A percentile compares a stretch with the other conserved stretches of the same genome.
phyloP scores from a whole-genome alignment of 1,140 invertebrate species.

The Pseudoatta argentina region DNA sequence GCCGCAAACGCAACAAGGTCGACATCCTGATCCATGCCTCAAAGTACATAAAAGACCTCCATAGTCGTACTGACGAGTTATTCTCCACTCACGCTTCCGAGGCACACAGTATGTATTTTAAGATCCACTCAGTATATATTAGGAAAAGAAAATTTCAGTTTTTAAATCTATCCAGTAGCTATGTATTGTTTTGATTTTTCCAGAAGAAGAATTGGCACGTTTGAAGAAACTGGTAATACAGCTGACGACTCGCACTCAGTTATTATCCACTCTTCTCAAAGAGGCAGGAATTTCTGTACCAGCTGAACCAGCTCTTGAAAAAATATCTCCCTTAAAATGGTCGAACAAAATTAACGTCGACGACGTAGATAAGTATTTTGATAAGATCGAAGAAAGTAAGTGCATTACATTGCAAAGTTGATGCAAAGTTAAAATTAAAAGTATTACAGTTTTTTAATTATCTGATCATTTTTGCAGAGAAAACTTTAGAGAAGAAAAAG shows the following conservation, averaged over 20 bases:
- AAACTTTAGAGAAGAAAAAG: slow-evolving; percentile 73
- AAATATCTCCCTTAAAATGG: slow-evolving; percentile 85
- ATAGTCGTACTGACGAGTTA: slow-evolving; percentile 83
- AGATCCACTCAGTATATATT: too few relatives aligned
- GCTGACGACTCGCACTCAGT: slow-evolving; percentile 83
- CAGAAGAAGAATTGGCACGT: slow-evolving; percentile 84
- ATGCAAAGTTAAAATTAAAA: background rate
- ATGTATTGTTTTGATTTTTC: slow-evolving; percentile 50
- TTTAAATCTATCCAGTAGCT: background rate
- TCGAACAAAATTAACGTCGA: slow-evolving; percentile 85
- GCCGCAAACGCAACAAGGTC: slow-evolving; percentile 85
- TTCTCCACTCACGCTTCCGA: slow-evolving; percentile 82
- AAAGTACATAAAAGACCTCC: slow-evolving; percentile 86
- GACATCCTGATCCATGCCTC: slow-evolving; percentile 86
- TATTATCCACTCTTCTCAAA: slow-evolving; percentile 82
- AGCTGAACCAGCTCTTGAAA: slow-evolving; percentile 84
- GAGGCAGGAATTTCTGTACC: slow-evolving; percentile 85
- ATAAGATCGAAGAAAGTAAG: slow-evolving; percentile 78
- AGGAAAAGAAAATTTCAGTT: background rate
- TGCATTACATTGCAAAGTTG: background rate
- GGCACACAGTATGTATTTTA: slow-evolving; percentile 74
- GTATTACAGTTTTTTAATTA: background rate
- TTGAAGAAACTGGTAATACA: slow-evolving; percentile 83
- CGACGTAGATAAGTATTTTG: slow-evolving; percentile 79
- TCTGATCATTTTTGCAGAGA: slow-evolving; percentile 67